Evolutionary conservation across 2,797 vertebrate genomes (phyloP), one percentile per base, ranked within the genome.

Genomic region (Setipinna tenuifilis): DNA sequence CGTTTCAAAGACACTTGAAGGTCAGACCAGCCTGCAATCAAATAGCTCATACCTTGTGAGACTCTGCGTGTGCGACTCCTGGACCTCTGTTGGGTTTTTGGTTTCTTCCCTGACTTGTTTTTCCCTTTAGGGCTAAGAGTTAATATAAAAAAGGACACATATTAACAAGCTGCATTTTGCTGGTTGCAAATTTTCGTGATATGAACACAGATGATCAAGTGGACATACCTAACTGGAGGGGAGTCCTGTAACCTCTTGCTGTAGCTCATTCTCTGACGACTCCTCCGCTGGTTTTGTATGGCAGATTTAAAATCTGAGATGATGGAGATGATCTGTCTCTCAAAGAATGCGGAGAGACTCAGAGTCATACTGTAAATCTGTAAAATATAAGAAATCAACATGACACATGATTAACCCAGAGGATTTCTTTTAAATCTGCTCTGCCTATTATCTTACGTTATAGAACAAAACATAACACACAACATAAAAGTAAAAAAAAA

Each of bases 311-410:
- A 95, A 92, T 99, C 98, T 0, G 98, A 97, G 91, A 99, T 97
- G 59, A 99, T 93, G 89, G 93, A 92, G 91, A 99, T 97, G 91
- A 99, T 98, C 89, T 96, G 96, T 82, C 95, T 97, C 94, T 99
- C 98, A 91, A 99, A 99, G 93, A 96, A 98, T 88, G 98, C 98
- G 0, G 98, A 99, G 87, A 99, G 92, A 91, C 97, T 96, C 91
- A 99, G 96, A 3, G 98, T 99, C 98, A 99, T 98, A 90, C 95
- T 97, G 91, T 97, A 99, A 90, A 99, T 98, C 98, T 99, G 90
- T 28, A 89, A 84, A 90, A 9, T n/a, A 84, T 65, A 83, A 87
- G 85, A 1, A 82, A 44, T 2, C 35, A 41, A 0, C 19, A 6
- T 2, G 44, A 68, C 58, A 62, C 17, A 58, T 14, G 11, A 54